phyloP scores from a whole-genome alignment of 1,140 invertebrate species.

The Sycobia sp. region DNA sequence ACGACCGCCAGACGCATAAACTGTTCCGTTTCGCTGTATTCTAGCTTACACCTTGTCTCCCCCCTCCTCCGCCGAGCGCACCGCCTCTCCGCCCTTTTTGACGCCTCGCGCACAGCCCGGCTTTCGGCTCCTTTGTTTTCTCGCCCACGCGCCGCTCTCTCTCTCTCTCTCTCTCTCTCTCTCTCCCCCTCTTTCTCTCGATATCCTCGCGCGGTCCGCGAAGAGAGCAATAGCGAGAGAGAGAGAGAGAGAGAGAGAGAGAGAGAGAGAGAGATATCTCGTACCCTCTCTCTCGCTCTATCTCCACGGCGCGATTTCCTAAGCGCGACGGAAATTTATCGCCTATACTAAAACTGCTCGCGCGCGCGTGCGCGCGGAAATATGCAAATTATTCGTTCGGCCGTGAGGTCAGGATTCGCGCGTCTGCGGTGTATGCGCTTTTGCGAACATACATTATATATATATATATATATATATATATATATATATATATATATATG shows the following conservation, averaged over 20 bases:
- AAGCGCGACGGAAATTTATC: constrained; percentile 56
- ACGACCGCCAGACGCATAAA: constrained; percentile 49
- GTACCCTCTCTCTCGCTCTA: too few relatives aligned
- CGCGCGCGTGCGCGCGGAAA: too few relatives aligned
- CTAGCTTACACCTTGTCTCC: constrained; percentile 37
- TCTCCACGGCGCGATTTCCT: constrained; percentile 53
- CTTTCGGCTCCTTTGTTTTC: constrained; percentile 38
- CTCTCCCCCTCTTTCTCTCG: too few relatives aligned
- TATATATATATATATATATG: too few relatives aligned
- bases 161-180: too few relatives aligned
- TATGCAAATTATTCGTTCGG: constrained; percentile 54
- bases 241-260: too few relatives aligned
- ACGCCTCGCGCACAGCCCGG: neutral
- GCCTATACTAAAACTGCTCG: constrained; percentile 56
- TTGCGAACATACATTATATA: too few relatives aligned
- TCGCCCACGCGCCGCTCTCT: constrained; percentile 37
- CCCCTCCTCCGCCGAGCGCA: constrained; percentile 26
- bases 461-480: too few relatives aligned
- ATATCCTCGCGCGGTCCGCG: too few relatives aligned
- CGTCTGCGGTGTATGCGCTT: constrained; percentile 7
- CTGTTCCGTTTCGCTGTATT: constrained; percentile 49
- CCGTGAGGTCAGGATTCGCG: constrained; percentile 57
- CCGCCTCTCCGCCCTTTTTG: constrained; percentile 32
- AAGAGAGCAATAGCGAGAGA: too few relatives aligned
- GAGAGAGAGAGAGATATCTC: too few relatives aligned